Evolutionary conservation across 2,797 vertebrate genomes (phyloP), one percentile per base, ranked within the genome.

Genomic region (Enteromius unitaeniatus): DNA sequence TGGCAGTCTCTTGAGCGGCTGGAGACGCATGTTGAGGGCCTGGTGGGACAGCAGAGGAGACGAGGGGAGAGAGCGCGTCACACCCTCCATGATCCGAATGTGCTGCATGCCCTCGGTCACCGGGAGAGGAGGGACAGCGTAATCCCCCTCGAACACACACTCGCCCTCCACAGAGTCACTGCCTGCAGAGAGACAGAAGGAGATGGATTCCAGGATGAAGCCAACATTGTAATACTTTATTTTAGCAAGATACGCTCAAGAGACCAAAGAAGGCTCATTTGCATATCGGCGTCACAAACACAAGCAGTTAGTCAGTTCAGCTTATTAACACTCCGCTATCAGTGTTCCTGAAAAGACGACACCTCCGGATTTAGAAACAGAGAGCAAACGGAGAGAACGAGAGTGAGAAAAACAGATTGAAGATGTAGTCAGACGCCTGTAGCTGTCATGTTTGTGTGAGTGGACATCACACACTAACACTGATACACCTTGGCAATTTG

Each of bases 21-120:
- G 96, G 87, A 97, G 95, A 88, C 96, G 94, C 93, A 96, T 95
- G 95, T 95, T 96, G 95, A 96, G 94, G 93, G 96, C 96, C 92
- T 97, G 96, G 92, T 97, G 96, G 90, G 96, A 96, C 93, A 97
- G 95, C 90, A 97, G 94, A 84, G 96, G 96, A 89, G 96, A 97
- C 90, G 96, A 97, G 92, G 96, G 96, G 90, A 97, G 95, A 88
- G 96, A 96, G 91, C 96, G 96, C 88, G 96, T 96, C 94, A 96
- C 93, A 90, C 96, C 96, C 95, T 97, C 96, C 96, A 96, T 96
- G 93, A 97, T 96, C 91, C 96, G 95, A 94, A 97, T 96, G 93
- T 97, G 96, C 94, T 97, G 96, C 96, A 96, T 96, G 93, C 96
- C 96, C 94, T 97, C 96, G 87, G 93, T 96, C 93, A 95, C 95